Evolutionary conservation across 1,140 invertebrate species (phyloP).

Genomic region (Euglossa dilemma): DNA sequence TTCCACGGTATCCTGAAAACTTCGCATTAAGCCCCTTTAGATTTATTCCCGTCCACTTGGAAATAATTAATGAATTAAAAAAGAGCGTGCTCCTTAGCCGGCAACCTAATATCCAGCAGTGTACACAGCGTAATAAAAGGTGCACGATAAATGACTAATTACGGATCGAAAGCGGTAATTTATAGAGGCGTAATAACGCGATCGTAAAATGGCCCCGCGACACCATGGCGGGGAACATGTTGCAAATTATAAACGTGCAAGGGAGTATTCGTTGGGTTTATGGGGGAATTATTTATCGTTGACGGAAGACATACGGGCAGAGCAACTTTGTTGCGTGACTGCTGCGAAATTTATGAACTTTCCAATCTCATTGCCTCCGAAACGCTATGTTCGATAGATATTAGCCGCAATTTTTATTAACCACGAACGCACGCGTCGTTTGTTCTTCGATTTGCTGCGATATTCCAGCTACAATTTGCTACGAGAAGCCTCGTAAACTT

Average conservation of each 20-base stretch:
- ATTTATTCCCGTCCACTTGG: too few relatives aligned
- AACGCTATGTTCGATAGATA: neutral
- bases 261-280: neutral
- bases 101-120: neutral
- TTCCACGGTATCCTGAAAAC: too few relatives aligned
- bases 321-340: neutral
- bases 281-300: neutral
- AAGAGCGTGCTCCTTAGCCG: neutral
- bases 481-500: rapidly evolving
- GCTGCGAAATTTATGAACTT: neutral
- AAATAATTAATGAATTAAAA: neutral
- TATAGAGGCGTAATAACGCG: neutral
- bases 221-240: neutral
- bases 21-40: too few relatives aligned
- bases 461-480: neutral
- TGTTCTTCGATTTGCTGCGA: neutral
- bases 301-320: neutral
- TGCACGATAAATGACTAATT: neutral
- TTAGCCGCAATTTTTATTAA: neutral
- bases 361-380: too few relatives aligned
- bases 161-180: neutral
- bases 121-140: neutral
- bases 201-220: neutral
- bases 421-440: neutral
- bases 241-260: neutral